Conservation (phyloP, 2,113 vertebrate genomes). For the Paracyprichromis sp. region DNA sequence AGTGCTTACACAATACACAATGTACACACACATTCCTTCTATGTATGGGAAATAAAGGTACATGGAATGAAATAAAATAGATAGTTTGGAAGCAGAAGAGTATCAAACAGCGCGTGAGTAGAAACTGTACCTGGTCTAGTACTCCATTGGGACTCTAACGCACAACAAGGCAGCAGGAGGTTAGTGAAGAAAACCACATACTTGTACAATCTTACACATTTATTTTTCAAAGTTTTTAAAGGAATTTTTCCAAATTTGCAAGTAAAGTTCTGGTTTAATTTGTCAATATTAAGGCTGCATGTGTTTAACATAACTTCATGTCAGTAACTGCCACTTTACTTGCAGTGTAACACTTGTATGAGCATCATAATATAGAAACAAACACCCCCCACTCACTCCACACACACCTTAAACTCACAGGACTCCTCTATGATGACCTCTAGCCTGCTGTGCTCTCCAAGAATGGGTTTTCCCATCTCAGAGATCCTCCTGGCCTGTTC, state of each 20-base stretch:
- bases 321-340: background rate
- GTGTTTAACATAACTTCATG: background rate
- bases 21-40: background rate
- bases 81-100: background rate
- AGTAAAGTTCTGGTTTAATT: background rate
- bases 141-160: conserved; percentile 68
- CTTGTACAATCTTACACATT: background rate
- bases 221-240: background rate
- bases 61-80: background rate
- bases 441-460: conserved; percentile 81
- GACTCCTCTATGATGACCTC: conserved; percentile 90
- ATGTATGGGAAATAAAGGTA: background rate
- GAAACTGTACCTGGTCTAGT: conserved; percentile 65
- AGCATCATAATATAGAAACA: background rate
- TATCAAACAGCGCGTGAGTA: conserved; percentile 21
- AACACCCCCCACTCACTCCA: background rate
- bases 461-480: conserved; percentile 86
- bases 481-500: conserved; percentile 84
- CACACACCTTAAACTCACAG: conserved; percentile 82
- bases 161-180: background rate
- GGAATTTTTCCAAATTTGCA: accelerated
- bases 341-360: background rate
- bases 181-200: conserved; percentile 11
- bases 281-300: accelerated
- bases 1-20: background rate